Percentiles rank a stretch among this genome's conserved stretches.
These are phyloP conservation scores for Excalfactoria chinensis DNA, from an alignment of 2,113 vertebrate species.

Conservation along the genomic window DNA sequence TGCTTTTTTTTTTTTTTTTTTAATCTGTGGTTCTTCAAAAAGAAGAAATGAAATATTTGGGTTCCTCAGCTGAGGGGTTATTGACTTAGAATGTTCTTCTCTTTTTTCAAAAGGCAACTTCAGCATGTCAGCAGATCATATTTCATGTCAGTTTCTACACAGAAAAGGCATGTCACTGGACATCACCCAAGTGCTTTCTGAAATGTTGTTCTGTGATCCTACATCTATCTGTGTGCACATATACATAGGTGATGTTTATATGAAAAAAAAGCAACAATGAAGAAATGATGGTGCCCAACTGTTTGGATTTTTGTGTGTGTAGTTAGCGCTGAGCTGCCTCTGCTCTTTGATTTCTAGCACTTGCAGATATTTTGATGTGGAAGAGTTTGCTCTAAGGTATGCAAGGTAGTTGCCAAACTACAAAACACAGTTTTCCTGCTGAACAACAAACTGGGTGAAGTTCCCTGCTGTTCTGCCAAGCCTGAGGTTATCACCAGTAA, in stretches of 20 bases:
- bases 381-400: not conserved
- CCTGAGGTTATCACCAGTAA: not conserved
- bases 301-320: not conserved
- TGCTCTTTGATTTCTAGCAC: not conserved
- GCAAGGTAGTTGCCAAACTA: not conserved
- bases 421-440: not conserved
- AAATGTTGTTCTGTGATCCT: not conserved
- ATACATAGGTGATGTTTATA: accelerated
- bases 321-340: not conserved
- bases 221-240: not conserved
- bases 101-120: not conserved
- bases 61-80: not conserved
- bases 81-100: not conserved
- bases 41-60: not conserved
- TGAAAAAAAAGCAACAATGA: not conserved
- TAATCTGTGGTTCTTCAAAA: not conserved
- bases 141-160: not conserved
- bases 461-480: not conserved
- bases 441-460: not conserved
- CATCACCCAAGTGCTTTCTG: not conserved
- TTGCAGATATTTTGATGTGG: not conserved
- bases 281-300: accelerated
- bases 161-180: accelerated
- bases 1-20: not conserved
- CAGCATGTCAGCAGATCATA: not conserved